These are phyloP conservation scores for Dryadula phaetusa DNA, from an alignment of 2,888 invertebrate species.

Conservation along the genomic window DNA sequence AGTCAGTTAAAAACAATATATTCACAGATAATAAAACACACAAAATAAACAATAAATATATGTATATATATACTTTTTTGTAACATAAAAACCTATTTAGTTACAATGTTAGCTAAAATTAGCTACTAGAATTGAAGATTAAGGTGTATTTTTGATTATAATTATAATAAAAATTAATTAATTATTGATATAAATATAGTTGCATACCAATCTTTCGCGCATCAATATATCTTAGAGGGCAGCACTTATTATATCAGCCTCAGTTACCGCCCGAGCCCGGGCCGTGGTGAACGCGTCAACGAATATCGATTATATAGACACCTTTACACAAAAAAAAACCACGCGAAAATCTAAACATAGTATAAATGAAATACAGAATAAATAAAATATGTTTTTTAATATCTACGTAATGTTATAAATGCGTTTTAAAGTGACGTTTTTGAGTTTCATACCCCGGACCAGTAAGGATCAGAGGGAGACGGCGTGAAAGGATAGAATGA, in stretches of 20 bases:
- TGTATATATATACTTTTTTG: no score
- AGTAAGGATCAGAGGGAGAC: constrained; percentile 55
- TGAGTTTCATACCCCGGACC: constrained; percentile 49
- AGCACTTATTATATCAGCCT: constrained; percentile 46
- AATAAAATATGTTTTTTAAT: constrained; percentile 52
- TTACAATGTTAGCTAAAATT: no score
- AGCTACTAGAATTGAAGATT: no score
- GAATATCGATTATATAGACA: constrained; percentile 40
- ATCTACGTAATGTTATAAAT: constrained; percentile 48
- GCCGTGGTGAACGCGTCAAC: constrained; percentile 49
- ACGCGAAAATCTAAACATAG: constrained; percentile 39
- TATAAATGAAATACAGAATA: constrained; percentile 45
- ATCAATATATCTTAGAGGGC: constrained; percentile 50
- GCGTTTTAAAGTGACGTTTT: constrained; percentile 43
- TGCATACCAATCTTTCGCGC: constrained; percentile 45
- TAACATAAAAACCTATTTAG: no score
- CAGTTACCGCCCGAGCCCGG: constrained; percentile 75
- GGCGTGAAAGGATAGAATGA: constrained; percentile 44
- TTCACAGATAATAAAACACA: no score
- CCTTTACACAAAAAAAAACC: constrained; percentile 44
- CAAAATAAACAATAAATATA: no score
- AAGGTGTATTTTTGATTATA: no score
- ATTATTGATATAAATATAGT: constrained; percentile 24
- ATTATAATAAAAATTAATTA: constrained; percentile 10
- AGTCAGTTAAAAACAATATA: no score